phyloP scores from a whole-genome alignment of 2,797 vertebrate genomes.

The Calcarius lapponicus region DNA sequence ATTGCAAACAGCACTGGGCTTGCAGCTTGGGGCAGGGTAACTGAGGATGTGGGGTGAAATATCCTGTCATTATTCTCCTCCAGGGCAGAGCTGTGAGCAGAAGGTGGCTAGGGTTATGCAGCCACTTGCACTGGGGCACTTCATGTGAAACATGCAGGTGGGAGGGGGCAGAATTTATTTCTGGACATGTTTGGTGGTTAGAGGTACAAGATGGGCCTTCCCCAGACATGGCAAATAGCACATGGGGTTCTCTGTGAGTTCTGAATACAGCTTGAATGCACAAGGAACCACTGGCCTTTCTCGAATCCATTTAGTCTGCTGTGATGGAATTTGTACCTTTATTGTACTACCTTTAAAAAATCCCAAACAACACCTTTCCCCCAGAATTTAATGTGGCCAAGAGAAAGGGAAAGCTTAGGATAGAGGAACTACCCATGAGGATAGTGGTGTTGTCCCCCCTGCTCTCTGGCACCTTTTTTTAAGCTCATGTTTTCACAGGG shows the following conservation, averaged over 20 bases:
- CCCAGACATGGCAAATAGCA: background rate
- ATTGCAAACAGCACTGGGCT: background rate
- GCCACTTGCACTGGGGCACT: background rate
- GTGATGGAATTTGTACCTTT: background rate
- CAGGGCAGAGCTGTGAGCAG: background rate
- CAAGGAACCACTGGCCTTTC: background rate
- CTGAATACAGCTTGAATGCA: background rate
- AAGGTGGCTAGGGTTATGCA: background rate
- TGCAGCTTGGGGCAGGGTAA: background rate
- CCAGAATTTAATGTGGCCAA: background rate
- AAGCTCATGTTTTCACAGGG: background rate
- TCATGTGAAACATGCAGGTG: background rate
- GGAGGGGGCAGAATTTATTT: background rate
- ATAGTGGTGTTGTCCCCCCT: background rate
- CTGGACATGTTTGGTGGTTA: background rate
- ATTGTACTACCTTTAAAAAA: background rate
- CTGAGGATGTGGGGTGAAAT: background rate
- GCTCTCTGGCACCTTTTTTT: background rate
- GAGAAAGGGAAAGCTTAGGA: background rate
- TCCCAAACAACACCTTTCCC: background rate
- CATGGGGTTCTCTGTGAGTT: background rate
- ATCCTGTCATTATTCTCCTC: fast-evolving
- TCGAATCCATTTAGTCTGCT: background rate
- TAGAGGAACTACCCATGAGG: background rate
- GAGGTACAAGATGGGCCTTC: background rate